Evolutionary conservation across 2,113 vertebrate species (phyloP), one percentile per base, ranked within the genome.

Genomic region (Xiphophorus couchianus): DNA sequence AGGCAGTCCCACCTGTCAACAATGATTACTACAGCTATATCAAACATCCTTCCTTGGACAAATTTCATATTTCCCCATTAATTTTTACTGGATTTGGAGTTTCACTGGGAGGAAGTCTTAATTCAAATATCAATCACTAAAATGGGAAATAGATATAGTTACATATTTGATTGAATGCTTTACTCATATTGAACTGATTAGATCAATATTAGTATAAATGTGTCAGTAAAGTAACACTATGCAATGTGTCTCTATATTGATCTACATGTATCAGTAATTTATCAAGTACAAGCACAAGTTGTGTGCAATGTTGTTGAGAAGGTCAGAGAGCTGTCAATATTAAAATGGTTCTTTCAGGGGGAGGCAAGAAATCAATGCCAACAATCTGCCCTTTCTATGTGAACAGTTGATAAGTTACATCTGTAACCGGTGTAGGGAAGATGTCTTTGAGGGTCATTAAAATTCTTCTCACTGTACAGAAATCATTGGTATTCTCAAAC

Each of bases 281-380:
- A 75, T 44, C 3, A 65, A 22, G 27, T 27, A 44, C 62, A 75
- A 69, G 63, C 28, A 74, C 71, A 62, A 19, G 7, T 58, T 69
- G 25, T 65, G 29, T 31, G 44, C 27, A 12, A 9, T 37, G 37
- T n/a, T 65, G 28, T 54, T 65, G 69, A 48, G 73, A 77, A 74
- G 83, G 80, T 73, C 79, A 80, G 64, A 31, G 5, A 37, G 22
- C 31, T 15, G 22, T 70, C 77, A 62, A 69, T 74, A 76, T 72
- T 54, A 68, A 75, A 74, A 69, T 22, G 3, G 6, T 31, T 27
- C 14, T 33, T 30, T 79, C 25, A 62, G 51, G 13, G 30, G 44
- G 17, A 78, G 28, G 44, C 58, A 69, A 64, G 31, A 3, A 73
- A 76, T 80, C 76, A 17, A 60, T 61, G 9, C 48, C 6, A 11